Evolutionary conservation across 2,888 invertebrate species (phyloP).

Genomic region (Meghimatium bilineatum): DNA sequence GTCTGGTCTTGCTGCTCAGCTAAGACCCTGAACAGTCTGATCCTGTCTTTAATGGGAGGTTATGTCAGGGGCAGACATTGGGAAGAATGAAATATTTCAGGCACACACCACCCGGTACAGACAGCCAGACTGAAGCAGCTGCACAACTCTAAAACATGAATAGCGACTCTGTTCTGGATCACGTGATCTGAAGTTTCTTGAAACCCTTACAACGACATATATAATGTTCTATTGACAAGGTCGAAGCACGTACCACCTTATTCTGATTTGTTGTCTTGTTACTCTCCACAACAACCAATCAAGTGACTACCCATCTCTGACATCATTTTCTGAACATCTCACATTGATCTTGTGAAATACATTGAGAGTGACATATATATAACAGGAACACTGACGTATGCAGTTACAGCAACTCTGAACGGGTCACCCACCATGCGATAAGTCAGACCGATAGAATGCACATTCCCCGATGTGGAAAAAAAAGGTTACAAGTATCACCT

Average conservation of each 20-base stretch:
- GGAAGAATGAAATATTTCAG: neutral
- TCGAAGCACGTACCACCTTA: neutral
- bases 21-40: neutral
- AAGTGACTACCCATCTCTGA: too few relatives aligned
- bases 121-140: conserved; percentile 4
- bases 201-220: neutral
- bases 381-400: too few relatives aligned
- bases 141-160: neutral
- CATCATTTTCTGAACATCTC: too few relatives aligned
- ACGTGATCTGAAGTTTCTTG: neutral
- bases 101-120: neutral
- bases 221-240: neutral
- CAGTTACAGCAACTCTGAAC: too few relatives aligned
- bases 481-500: too few relatives aligned
- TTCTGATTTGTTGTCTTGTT: neutral
- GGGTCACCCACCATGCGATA: too few relatives aligned
- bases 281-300: neutral
- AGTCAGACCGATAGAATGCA: too few relatives aligned
- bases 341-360: too few relatives aligned
- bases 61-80: neutral
- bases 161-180: neutral
- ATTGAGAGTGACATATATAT: too few relatives aligned
- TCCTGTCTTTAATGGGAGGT: conserved; percentile 2
- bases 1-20: neutral
- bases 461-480: too few relatives aligned